Percentiles rank a stretch among this genome's conserved stretches.
These are phyloP conservation scores for Melanchra persicariae DNA, from an alignment of 2,888 invertebrate genomes.

Conservation along the genomic window DNA sequence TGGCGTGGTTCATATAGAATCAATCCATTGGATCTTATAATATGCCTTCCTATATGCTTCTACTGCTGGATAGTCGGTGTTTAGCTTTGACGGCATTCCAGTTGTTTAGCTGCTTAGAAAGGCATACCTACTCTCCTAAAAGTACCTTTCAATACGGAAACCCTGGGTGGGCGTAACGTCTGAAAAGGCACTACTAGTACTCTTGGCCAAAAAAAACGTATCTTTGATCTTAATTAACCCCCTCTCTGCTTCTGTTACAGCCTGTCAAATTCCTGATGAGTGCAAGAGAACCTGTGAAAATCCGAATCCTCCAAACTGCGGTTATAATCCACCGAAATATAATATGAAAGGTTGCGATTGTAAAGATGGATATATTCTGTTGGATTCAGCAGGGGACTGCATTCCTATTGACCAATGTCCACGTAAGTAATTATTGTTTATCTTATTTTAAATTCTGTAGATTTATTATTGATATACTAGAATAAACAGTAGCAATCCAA, in stretches of 20 bases:
- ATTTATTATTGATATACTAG: background rate
- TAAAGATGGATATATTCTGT: conserved; percentile 51
- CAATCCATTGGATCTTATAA: background rate
- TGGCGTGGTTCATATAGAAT: background rate
- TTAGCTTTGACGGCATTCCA: too few species aligned
- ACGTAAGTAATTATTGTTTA: conserved; percentile 40
- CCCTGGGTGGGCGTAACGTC: too few species aligned
- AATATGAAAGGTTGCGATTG: conserved; percentile 58
- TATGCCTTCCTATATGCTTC: background rate
- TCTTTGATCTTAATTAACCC: background rate
- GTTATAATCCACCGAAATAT: conserved; percentile 39
- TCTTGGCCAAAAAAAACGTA: background rate
- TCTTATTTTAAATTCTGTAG: too few species aligned
- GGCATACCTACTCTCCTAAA: background rate
- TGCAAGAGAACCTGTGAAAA: conserved; percentile 53
- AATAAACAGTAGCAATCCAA: background rate
- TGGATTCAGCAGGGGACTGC: conserved; percentile 47
- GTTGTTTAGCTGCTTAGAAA: too few species aligned
- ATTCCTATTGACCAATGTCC: conserved; percentile 55
- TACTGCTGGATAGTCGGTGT: background rate
- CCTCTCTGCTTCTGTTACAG: conserved; percentile 14
- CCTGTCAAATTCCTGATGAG: conserved; percentile 44
- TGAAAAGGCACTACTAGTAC: background rate
- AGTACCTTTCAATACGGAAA: background rate
- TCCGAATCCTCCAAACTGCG: conserved; percentile 54